phyloP scores from a whole-genome alignment of 2,113 vertebrate genomes.

The Aphelocoma coerulescens region DNA sequence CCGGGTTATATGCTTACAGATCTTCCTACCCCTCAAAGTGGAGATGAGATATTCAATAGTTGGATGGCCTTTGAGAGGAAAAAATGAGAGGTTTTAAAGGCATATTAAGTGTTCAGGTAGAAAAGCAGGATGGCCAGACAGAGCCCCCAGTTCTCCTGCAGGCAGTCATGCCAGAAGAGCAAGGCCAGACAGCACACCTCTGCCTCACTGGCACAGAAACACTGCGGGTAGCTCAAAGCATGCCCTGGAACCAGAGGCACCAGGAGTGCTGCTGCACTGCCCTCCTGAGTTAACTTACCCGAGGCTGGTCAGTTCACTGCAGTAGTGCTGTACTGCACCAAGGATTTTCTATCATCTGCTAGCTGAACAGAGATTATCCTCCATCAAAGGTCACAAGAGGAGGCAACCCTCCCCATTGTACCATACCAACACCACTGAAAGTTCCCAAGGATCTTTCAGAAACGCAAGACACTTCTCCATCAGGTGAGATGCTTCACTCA shows the following conservation, averaged over 20 bases:
- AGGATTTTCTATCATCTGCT: background rate
- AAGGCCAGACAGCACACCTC: fast-evolving
- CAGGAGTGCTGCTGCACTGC: background rate
- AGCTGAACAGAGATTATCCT: background rate
- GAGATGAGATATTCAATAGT: background rate
- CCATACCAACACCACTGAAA: fast-evolving
- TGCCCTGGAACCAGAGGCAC: background rate
- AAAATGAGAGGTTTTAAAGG: background rate
- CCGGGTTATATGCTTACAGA: background rate
- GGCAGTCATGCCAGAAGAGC: background rate
- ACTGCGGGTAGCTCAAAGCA: fast-evolving
- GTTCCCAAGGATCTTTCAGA: background rate
- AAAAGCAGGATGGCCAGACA: background rate
- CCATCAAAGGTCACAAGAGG: background rate
- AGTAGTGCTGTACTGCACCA: background rate
- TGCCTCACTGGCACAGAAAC: background rate
- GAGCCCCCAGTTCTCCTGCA: background rate
- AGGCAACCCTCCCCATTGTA: background rate
- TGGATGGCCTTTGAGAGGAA: background rate
- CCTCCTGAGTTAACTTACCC: background rate
- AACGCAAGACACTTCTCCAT: background rate
- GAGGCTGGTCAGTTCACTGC: background rate
- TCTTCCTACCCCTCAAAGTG: background rate
- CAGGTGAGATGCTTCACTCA: background rate
- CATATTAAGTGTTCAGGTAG: background rate